A percentile compares a stretch with the other conserved stretches of the same genome.
Evolutionary conservation across 1,140 invertebrate genomes (phyloP).

Genomic region (Drosophila orosa): DNA sequence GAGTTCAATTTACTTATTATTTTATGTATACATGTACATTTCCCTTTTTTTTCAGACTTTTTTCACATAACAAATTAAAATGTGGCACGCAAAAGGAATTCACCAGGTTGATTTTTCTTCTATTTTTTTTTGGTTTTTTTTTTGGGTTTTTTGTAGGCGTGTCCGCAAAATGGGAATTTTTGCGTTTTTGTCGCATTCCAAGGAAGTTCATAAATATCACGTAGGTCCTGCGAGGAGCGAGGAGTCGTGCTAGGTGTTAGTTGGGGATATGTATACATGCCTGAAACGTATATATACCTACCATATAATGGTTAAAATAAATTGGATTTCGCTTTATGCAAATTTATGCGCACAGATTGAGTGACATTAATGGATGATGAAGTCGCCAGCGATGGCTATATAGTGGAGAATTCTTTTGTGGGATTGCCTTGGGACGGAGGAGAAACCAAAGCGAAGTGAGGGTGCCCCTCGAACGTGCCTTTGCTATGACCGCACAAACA

Average conservation of each 20-base stretch:
- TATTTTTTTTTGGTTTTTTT: not conserved
- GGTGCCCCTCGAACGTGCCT: slow-evolving; percentile 26
- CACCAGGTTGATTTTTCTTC: not conserved
- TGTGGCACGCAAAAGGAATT: slow-evolving; percentile 57
- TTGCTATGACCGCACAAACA: slow-evolving; percentile 35
- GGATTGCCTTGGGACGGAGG: not conserved
- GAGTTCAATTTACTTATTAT: not conserved
- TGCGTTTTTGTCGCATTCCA: slow-evolving; percentile 27
- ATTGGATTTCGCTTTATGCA: slow-evolving; percentile 80
- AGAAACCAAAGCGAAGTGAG: not conserved
- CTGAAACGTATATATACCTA: not conserved
- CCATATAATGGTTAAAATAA: slow-evolving; percentile 53
- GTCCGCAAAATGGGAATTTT: slow-evolving; percentile 50
- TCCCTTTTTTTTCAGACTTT: slow-evolving; percentile 7
- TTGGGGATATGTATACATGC: not conserved
- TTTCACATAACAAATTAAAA: slow-evolving; percentile 67
- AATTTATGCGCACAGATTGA: slow-evolving; percentile 81
- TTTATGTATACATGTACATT: slow-evolving; percentile 17
- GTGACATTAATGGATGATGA: slow-evolving; percentile 81
- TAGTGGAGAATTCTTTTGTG: slow-evolving; percentile 20
- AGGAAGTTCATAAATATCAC: slow-evolving; percentile 27
- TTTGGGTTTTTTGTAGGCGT: not conserved
- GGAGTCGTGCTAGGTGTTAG: slow-evolving; percentile 15
- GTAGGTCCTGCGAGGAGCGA: slow-evolving; percentile 2
- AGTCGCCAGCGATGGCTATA: slow-evolving; percentile 53